phyloP scores from a whole-genome alignment of 2,797 vertebrate genomes.

The Melanotaenia nigrans region DNA sequence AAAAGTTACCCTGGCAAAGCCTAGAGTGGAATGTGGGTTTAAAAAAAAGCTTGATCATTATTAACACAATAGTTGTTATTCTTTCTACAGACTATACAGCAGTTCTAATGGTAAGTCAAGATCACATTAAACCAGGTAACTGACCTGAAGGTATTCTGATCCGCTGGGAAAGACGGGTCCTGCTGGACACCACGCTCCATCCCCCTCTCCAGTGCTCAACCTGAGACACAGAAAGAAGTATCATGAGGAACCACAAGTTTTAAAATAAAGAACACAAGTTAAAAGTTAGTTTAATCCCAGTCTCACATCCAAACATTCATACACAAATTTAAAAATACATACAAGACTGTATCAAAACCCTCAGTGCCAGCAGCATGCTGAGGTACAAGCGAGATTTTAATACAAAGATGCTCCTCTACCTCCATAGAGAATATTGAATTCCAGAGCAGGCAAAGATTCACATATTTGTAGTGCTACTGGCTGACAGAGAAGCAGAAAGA shows the following conservation, averaged over 20 bases:
- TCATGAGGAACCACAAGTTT: neutral
- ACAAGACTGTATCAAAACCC: conserved; percentile 23
- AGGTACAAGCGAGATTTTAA: conserved; percentile 32
- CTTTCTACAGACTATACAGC: conserved; percentile 10
- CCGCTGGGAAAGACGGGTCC: conserved; percentile 88
- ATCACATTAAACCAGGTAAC: conserved; percentile 14
- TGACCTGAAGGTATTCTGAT: conserved; percentile 90
- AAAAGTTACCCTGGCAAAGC: neutral
- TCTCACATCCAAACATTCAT: conserved; percentile 15
- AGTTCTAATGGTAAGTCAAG: neutral
- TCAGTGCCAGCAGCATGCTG: conserved; percentile 3
- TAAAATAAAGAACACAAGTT: neutral
- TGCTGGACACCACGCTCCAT: conserved; percentile 94
- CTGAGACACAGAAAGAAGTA: conserved; percentile 69
- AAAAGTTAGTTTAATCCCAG: conserved; percentile 23
- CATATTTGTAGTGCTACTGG: conserved; percentile 24
- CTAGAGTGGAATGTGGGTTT: neutral
- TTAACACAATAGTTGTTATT: conserved; percentile 1
- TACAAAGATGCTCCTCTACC: conserved; percentile 4
- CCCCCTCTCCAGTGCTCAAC: conserved; percentile 90
- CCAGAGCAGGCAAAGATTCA: conserved; percentile 33
- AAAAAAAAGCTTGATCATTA: neutral
- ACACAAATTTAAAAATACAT: conserved; percentile 25
- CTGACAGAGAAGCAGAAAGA: conserved; percentile 21
- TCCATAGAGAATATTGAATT: conserved; percentile 23